phyloP scores from a whole-genome alignment of 2,797 vertebrate genomes.

The Brachymystax lenok region DNA sequence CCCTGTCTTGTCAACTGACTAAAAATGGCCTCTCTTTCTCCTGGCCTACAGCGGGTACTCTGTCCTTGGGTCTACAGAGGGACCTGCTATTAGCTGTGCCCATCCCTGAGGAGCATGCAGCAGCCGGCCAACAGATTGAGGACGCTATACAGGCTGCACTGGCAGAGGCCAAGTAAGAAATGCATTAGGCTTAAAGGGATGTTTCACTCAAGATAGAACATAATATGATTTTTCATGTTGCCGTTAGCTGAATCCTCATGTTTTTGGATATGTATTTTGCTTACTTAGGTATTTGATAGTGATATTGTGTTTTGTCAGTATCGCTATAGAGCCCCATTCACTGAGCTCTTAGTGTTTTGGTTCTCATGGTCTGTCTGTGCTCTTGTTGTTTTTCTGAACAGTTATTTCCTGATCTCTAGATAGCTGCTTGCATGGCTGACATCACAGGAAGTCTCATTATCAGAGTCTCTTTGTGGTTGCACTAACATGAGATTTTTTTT shows the following conservation, averaged over 20 bases:
- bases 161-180: constrained; percentile 76
- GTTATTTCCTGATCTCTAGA: constrained; percentile 1
- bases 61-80: constrained; percentile 79
- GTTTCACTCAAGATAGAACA: not conserved
- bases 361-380: not conserved
- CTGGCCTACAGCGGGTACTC: constrained; percentile 66
- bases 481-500: not conserved
- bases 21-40: constrained; percentile 6
- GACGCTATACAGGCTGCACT: constrained; percentile 80
- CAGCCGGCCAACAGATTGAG: constrained; percentile 78
- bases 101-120: constrained; percentile 79
- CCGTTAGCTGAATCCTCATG: not conserved
- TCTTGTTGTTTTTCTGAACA: not conserved
- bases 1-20: constrained; percentile 74
- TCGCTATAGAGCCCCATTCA: too few species aligned
- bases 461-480: not conserved
- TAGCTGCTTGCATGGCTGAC: not conserved
- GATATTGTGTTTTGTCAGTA: too few species aligned
- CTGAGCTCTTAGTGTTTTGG: too few species aligned
- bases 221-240: not conserved
- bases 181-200: not conserved
- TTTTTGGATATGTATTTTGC: not conserved
- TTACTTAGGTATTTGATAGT: not conserved
- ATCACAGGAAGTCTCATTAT: not conserved
- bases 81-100: constrained; percentile 87